phyloP scores from a whole-genome alignment of 2,797 vertebrate genomes.

The Rhadinocentrus ornatus region DNA sequence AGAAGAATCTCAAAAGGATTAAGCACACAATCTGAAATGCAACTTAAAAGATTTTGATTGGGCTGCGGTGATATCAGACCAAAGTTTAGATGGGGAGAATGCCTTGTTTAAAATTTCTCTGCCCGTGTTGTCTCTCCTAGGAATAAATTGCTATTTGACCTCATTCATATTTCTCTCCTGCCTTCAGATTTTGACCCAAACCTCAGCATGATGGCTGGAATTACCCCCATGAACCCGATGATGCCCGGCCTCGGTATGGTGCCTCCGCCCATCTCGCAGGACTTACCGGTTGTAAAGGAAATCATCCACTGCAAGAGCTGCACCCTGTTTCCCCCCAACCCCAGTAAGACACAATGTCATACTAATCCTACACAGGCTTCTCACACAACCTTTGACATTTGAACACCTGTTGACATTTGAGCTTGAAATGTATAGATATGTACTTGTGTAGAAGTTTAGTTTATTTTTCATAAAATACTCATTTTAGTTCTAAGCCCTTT shows the following conservation, averaged over 20 bases:
- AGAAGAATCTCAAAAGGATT: conserved; percentile 31
- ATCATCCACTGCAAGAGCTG: conserved; percentile 98
- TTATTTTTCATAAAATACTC: background rate
- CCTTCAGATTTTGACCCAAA: conserved; percentile 91
- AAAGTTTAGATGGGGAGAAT: conserved; percentile 8
- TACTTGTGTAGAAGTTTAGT: background rate
- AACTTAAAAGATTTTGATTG: conserved; percentile 28
- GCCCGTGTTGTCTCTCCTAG: conserved; percentile 3
- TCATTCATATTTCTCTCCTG: conserved; percentile 33
- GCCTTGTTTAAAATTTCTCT: conserved; percentile 17
- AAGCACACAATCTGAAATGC: conserved; percentile 29
- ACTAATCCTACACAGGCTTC: conserved; percentile 1
- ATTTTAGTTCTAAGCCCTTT: background rate
- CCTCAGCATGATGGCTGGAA: conserved; percentile 94
- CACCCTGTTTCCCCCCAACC: conserved; percentile 95
- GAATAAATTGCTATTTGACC: conserved; percentile 3
- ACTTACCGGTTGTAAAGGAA: conserved; percentile 91
- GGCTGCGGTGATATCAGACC: conserved; percentile 14
- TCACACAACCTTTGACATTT: background rate
- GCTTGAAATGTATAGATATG: background rate
- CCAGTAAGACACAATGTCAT: conserved; percentile 84
- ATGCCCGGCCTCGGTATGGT: conserved; percentile 92
- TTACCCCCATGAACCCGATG: conserved; percentile 92
- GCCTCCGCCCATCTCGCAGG: conserved; percentile 88
- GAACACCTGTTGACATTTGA: background rate